Evolutionary conservation across 2,888 invertebrate species (phyloP).

Genomic region (Parelbella ahira): DNA sequence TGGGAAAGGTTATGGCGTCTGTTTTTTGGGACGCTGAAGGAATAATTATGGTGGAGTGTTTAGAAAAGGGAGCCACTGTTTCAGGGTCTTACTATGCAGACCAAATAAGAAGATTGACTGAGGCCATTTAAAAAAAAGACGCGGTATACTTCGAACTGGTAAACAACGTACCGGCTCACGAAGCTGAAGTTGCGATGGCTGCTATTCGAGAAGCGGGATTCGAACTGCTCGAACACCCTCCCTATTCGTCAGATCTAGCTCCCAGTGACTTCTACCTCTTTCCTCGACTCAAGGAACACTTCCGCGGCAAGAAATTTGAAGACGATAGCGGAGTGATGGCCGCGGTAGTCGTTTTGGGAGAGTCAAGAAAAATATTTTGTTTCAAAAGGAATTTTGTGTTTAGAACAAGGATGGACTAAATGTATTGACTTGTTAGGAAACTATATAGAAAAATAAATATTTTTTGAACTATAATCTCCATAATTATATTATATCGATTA

Average conservation of each 20-base stretch:
- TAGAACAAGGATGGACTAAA: no score
- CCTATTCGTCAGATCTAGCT: background rate
- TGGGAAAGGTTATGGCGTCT: conserved; percentile 4
- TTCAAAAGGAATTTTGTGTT: no score
- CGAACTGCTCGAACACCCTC: conserved; percentile 23
- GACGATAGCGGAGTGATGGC: conserved; percentile 23
- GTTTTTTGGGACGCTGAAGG: conserved; percentile 1
- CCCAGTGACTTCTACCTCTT: conserved; percentile 1
- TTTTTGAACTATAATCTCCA: no score
- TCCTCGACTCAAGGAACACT: conserved; percentile 1
- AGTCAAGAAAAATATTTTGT: conserved; percentile 3
- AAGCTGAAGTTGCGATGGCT: conserved; percentile 28
- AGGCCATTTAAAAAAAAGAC: conserved; percentile 3
- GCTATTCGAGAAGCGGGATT: conserved; percentile 30
- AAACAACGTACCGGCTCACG: background rate
- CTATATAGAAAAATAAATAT: no score
- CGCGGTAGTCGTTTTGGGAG: conserved; percentile 17
- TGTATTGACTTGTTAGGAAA: no score
- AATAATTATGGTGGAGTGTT: background rate
- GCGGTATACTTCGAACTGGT: conserved; percentile 29
- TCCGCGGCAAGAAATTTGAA: conserved; percentile 28
- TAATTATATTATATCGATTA: no score
- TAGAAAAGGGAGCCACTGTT: background rate
- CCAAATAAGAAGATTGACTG: conserved; percentile 2
- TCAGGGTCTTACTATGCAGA: background rate